Percentiles rank a stretch among this genome's conserved stretches.
phyloP scores from a whole-genome alignment of 1,140 invertebrate genomes.

The Ips nitidus region DNA sequence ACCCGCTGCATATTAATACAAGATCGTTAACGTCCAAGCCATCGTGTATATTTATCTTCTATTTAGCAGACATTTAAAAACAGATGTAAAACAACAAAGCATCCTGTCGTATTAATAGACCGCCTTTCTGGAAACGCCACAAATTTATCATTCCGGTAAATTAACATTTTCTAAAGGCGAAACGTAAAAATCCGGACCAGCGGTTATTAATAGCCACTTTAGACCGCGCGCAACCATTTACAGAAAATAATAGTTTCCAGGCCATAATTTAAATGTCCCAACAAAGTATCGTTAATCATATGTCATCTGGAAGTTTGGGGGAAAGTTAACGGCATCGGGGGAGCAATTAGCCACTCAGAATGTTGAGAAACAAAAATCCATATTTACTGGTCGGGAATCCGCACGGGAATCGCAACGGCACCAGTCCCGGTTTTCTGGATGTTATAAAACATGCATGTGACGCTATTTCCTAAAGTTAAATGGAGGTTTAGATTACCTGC shows the following conservation, averaged over 20 bases:
- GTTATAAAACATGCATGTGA: not conserved
- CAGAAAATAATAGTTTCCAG: conserved; percentile 7
- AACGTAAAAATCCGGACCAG: conserved; percentile 6
- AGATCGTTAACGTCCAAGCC: not conserved
- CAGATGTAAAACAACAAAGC: conserved; percentile 3
- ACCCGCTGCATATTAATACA: too few species aligned
- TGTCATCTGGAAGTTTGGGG: conserved; percentile 12
- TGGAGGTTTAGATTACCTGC: not conserved
- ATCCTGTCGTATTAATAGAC: conserved; percentile 6
- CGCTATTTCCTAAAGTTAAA: not conserved
- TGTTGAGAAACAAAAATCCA: conserved; percentile 13
- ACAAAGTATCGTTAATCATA: conserved; percentile 14
- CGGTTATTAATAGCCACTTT: conserved; percentile 10
- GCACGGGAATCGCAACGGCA: not conserved
- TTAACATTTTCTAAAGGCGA: conserved; percentile 2
- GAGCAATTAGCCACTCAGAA: conserved; percentile 11
- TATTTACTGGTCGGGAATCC: not conserved
- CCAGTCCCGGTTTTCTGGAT: not conserved
- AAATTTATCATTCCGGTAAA: conserved; percentile 5
- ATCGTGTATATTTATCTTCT: conserved; percentile 5
- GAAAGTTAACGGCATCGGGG: not conserved
- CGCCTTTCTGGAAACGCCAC: not conserved
- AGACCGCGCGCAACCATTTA: not conserved
- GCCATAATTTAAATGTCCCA: conserved; percentile 12
- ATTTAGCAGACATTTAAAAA: not conserved